Percentiles rank a stretch among this genome's conserved stretches.
Conservation (phyloP, 2,888 invertebrate species). For the Tanypteryx hageni region DNA sequence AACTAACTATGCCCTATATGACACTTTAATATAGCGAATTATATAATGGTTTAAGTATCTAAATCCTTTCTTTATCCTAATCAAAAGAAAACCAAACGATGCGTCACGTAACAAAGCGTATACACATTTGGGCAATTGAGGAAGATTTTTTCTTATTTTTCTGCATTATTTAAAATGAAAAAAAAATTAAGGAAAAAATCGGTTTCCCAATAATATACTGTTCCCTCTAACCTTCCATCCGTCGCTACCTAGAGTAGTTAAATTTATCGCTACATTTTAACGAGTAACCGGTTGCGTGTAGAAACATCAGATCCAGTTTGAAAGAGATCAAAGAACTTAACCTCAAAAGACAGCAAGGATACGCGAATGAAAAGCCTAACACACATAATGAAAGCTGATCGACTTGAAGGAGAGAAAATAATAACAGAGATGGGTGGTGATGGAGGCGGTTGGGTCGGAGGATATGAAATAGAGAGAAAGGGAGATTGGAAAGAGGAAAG, state of each 20-base stretch:
- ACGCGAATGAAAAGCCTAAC: not conserved
- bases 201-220: too few species aligned
- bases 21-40: too few species aligned
- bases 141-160: too few species aligned
- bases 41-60: too few species aligned
- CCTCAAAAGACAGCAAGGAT: not conserved
- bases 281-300: not conserved
- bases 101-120: too few species aligned
- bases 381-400: slow-evolving; percentile 13
- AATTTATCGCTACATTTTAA: not conserved
- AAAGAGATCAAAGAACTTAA: not conserved
- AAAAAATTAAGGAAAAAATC: too few species aligned
- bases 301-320: not conserved
- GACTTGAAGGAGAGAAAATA: not conserved
- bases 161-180: too few species aligned
- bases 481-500: not conserved
- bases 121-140: too few species aligned
- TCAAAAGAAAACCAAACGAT: too few species aligned
- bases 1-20: too few species aligned
- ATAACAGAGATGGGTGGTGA: too few species aligned
- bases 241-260: not conserved
- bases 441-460: not conserved
- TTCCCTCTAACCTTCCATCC: not conserved
- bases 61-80: too few species aligned
- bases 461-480: not conserved